Base-by-base conservation (phyloP, 1,140 invertebrate species). In the Euborellia annulipes region DNA sequence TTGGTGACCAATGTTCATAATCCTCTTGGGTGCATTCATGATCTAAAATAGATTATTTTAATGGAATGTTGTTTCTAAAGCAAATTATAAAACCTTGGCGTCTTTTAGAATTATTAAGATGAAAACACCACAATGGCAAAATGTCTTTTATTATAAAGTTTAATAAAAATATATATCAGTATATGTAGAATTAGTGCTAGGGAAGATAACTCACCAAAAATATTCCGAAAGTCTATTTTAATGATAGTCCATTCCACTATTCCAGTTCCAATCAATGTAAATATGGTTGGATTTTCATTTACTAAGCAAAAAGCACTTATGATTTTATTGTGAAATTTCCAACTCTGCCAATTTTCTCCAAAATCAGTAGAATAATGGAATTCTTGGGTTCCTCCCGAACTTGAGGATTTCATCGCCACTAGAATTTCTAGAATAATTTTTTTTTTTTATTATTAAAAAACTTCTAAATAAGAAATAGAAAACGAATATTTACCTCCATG, bases 231-330 rank as follows among this genome's bases (percentile, higher is more conserved):
- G 60, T 91, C 80, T 0, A 90, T 72, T 55, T 86, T 89, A 21
- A 91, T 75, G 32, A 93, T 82, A 2, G 88, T 68, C 89, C 89
- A 94, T 46, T 82, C 75, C 1, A 73, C 72, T 6, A 72, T 69
- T 32, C 71, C 73, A 3, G 85, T 89, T 2, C 87, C 89, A 64
- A 92, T 93, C 66, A 94, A 76, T 0, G 87, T 90, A 55, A 94
- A 93, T 0, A 85, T 73, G 0, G 87, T 89, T 0, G 86, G 88
- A 60, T 88, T 89, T 61, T 91, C 86, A 0, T 86, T 91, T 75
- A 91, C 83, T 1, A 92, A 59, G 3, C 86, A 86, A 61, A 90
- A 91, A 13, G 91, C 74, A 21, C 74, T 68, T 1, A 87, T 68
- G 58, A 79, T 74, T 45, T 79, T 70, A 9, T 76, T 67, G 45